Conservation (phyloP, 2,113 vertebrate species). For the Onychostoma macrolepis region DNA sequence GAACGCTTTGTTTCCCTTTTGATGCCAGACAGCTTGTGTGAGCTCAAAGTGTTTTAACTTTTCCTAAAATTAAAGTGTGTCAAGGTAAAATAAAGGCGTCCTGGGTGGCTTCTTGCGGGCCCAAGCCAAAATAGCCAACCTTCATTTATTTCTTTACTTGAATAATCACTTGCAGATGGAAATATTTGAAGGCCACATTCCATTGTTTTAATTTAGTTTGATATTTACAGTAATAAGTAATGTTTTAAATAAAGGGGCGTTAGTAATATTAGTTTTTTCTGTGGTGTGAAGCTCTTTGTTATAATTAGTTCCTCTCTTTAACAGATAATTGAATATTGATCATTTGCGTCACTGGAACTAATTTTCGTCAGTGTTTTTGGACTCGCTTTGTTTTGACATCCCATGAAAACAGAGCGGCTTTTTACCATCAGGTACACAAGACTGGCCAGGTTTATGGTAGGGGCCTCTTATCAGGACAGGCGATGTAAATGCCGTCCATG, state of each 20-base stretch:
- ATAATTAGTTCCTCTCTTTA: constrained; percentile 44
- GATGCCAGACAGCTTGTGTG: not conserved
- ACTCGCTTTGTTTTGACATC: not conserved
- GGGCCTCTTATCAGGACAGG: not conserved
- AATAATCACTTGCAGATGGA: not conserved
- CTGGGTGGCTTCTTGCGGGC: not conserved
- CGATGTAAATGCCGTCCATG: not conserved
- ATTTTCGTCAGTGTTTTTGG: not conserved
- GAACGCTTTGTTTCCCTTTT: not conserved
- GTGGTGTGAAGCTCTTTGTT: constrained; percentile 17
- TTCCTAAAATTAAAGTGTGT: not conserved
- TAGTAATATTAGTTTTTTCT: not conserved
- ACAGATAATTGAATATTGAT: constrained; percentile 72
- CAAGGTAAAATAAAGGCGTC: not conserved
- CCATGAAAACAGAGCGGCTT: not conserved
- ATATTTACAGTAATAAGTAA: not conserved
- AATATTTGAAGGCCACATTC: not conserved
- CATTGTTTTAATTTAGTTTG: not conserved
- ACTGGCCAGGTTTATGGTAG: not conserved
- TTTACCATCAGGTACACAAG: not conserved
- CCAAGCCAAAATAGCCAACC: not conserved
- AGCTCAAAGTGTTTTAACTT: not conserved
- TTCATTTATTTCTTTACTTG: not conserved
- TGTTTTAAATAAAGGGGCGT: not conserved
- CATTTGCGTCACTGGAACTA: constrained; percentile 38